Evolutionary conservation across 64 coral and sea anemone species (phyloP), one percentile per base, ranked within the genome.

Genomic region (Actinia equina): DNA sequence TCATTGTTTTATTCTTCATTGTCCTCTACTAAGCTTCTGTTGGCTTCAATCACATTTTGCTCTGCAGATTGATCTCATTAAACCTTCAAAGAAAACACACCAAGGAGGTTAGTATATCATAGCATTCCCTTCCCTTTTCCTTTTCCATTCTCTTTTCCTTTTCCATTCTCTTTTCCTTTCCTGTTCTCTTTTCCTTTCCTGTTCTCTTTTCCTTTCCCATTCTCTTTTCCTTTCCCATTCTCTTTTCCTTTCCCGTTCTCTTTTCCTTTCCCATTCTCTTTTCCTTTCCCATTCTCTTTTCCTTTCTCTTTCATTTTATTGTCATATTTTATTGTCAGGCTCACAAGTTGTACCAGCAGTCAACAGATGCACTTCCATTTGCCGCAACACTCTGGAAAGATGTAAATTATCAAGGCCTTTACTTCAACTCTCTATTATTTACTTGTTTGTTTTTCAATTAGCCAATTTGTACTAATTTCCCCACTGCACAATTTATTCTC

Each of bases 351-450:
- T 99, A 99, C 81, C 84, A 99, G 49, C 93, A 99, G 59, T 88
- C 90, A 67, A 95, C 96, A 37, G 88, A 93, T 6, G 79, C 85
- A 51, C 86, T 99, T 20, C 96, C 96, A 43, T 88, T 98, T 43
- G 90, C 90, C n/a, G 93, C 96, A 27, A 90, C 96, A 25, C 79
- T 98, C 16, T 98, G 96, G 96, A 98, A 98, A 98, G 96, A 98
- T 98, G 96, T 98, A 98, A 98, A 90, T 77, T 87, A 58, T 30
- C 69, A 74, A n/a, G 14, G 56, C 27, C 56, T 46, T 85, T 55
- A 45, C 65, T 89, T 83, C 5, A 17, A 59, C 26, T 79, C 25
- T 86, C 62, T 43, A 19, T 52, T 20, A 30, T 52, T 86, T 49
- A 2, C 55, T 57, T 57, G 55, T 57, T 57, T 57, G 74, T 19